Percentiles rank a stretch among this genome's conserved stretches.
phyloP scores from a whole-genome alignment of 2,888 invertebrate genomes.

The Cerceris ruficornis region DNA sequence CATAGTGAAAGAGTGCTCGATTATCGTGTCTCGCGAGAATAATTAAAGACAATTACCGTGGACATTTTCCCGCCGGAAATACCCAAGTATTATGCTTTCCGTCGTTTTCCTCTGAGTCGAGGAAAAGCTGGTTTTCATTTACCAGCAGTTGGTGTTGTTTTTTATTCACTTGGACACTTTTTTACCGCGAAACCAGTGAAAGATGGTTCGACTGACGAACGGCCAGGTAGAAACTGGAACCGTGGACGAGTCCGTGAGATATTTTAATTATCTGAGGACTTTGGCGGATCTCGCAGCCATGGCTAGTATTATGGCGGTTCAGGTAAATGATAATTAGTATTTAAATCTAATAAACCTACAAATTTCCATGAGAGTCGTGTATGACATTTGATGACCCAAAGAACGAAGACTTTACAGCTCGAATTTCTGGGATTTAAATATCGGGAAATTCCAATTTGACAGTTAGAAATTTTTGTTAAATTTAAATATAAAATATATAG shows the following conservation, averaged over 20 bases:
- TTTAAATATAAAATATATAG: no score
- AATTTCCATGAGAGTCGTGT: neutral
- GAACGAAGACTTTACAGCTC: no score
- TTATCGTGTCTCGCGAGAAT: no score
- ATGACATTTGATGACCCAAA: no score
- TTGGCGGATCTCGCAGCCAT: conserved; percentile 75
- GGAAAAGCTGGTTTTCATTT: neutral
- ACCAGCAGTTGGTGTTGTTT: neutral
- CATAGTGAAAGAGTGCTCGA: no score
- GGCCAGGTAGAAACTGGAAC: conserved; percentile 70
- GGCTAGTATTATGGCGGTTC: conserved; percentile 75
- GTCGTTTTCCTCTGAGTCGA: no score
- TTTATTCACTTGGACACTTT: neutral
- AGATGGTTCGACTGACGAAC: conserved; percentile 71
- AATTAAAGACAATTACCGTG: neutral
- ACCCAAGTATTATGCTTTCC: neutral
- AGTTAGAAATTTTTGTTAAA: no score
- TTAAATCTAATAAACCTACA: neutral
- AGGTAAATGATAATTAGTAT: conserved; percentile 64
- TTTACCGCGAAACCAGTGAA: conserved; percentile 13
- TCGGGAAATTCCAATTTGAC: no score
- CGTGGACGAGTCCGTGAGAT: conserved; percentile 69
- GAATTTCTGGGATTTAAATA: no score
- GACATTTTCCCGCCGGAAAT: neutral
- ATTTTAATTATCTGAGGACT: conserved; percentile 71